These are phyloP conservation scores for Leptinotarsa haldemani DNA, from an alignment of 2,888 invertebrate species.

Conservation along the genomic window DNA sequence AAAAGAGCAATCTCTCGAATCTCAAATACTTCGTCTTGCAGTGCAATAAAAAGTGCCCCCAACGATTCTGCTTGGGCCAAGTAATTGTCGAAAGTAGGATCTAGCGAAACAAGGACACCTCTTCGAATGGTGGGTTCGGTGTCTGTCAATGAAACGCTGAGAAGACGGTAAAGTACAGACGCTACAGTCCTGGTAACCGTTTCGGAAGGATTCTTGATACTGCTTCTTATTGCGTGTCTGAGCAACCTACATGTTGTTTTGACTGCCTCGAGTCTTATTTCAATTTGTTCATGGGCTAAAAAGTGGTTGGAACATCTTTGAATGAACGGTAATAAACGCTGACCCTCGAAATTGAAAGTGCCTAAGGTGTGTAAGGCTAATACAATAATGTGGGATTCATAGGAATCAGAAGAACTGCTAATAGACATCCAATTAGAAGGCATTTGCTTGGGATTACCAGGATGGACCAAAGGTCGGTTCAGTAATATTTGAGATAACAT, in stretches of 20 bases:
- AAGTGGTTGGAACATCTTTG: conserved; percentile 93
- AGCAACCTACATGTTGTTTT: conserved; percentile 91
- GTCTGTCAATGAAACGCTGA: conserved; percentile 95
- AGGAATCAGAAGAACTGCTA: conserved; percentile 69
- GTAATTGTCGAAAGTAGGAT: conserved; percentile 92
- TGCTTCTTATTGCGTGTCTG: conserved; percentile 79
- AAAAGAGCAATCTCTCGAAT: conserved; percentile 94
- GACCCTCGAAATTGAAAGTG: conserved; percentile 86
- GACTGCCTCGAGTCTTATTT: conserved; percentile 93
- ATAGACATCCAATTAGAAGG: conserved; percentile 66
- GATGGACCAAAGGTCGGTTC: conserved; percentile 86
- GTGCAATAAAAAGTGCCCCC: conserved; percentile 90
- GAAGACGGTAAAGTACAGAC: conserved; percentile 88
- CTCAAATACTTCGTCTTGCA: conserved; percentile 97
- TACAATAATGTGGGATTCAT: conserved; percentile 86
- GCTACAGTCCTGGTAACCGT: conserved; percentile 91
- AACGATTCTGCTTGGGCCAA: conserved; percentile 97
- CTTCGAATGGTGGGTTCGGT: conserved; percentile 94
- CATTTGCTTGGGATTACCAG: conserved; percentile 78
- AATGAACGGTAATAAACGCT: conserved; percentile 91
- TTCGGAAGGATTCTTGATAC: conserved; percentile 76
- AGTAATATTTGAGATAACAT: conserved; percentile 92
- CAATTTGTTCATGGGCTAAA: conserved; percentile 85
- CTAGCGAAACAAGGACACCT: conserved; percentile 91
- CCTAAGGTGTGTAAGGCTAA: conserved; percentile 93